These are phyloP conservation scores for Steatocranus sp. DNA, from an alignment of 2,797 vertebrate species.

Conservation along the genomic window DNA sequence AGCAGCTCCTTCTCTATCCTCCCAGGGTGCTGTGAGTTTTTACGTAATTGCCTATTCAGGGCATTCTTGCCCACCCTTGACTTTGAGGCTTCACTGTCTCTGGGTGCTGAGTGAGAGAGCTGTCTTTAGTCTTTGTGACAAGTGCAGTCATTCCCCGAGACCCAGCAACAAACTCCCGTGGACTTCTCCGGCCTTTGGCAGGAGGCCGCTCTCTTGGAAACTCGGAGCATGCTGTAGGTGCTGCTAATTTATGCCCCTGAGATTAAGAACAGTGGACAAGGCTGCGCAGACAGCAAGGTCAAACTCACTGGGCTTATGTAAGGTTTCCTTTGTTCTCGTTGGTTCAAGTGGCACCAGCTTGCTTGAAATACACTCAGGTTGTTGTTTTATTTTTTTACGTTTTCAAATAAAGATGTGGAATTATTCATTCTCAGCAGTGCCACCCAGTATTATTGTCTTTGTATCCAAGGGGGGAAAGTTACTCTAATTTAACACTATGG, in stretches of 20 bases:
- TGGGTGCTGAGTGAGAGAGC: slow-evolving; percentile 50
- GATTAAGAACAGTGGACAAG: slow-evolving; percentile 57
- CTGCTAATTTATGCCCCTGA: slow-evolving; percentile 67
- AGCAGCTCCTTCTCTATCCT: slow-evolving; percentile 42
- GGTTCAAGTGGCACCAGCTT: slow-evolving; percentile 16
- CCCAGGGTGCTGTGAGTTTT: slow-evolving; percentile 61
- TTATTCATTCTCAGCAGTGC: neutral
- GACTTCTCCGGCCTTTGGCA: slow-evolving; percentile 33
- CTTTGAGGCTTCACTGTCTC: slow-evolving; percentile 69
- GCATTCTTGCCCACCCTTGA: slow-evolving; percentile 69
- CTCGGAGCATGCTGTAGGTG: slow-evolving; percentile 48
- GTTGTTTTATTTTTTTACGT: neutral
- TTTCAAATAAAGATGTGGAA: slow-evolving; percentile 2
- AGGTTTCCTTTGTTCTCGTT: slow-evolving; percentile 41
- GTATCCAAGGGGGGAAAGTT: neutral
- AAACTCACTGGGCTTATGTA: slow-evolving; percentile 44
- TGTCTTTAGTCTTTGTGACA: slow-evolving; percentile 68
- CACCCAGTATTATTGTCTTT: neutral
- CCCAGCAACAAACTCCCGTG: slow-evolving; percentile 55
- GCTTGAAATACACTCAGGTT: slow-evolving; percentile 1
- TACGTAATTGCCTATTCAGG: slow-evolving; percentile 72
- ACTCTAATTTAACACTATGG: slow-evolving; percentile 24
- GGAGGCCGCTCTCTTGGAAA: slow-evolving; percentile 51
- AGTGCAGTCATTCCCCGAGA: slow-evolving; percentile 58
- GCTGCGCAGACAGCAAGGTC: slow-evolving; percentile 54